These are phyloP conservation scores for Elephas maximus DNA, from an alignment of 2,113 vertebrate genomes.

Conservation along the genomic window DNA sequence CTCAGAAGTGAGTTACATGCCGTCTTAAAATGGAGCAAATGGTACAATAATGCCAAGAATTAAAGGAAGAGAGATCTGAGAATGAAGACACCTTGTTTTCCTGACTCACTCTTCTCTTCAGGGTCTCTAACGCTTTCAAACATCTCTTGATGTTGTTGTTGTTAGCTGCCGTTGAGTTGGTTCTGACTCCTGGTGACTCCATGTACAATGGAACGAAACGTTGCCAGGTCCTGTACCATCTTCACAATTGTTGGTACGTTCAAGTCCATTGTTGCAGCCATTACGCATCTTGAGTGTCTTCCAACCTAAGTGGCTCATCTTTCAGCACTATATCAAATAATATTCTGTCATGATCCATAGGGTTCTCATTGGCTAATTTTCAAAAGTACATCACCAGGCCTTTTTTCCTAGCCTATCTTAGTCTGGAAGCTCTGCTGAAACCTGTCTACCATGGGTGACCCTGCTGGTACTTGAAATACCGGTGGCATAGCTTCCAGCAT, in stretches of 20 bases:
- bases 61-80: neutral
- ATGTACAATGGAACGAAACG: neutral
- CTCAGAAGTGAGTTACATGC: slow-evolving; percentile 57
- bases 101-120: neutral
- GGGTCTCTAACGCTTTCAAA: neutral
- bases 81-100: neutral
- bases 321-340: neutral
- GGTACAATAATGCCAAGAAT: neutral
- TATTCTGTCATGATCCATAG: neutral
- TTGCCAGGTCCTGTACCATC: neutral
- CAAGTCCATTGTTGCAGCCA: neutral
- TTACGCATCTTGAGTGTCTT: neutral
- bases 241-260: neutral
- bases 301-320: neutral
- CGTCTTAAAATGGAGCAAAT: neutral
- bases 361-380: neutral
- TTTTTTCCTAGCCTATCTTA: neutral
- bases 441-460: neutral
- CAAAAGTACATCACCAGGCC: neutral
- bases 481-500: neutral
- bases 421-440: neutral
- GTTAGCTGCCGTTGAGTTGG: too few species aligned
- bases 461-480: neutral
- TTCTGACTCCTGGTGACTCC: neutral
- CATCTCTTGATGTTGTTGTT: too few species aligned